Evolutionary conservation across 2,888 invertebrate genomes (phyloP).

Genomic region (Acronicta alni): DNA sequence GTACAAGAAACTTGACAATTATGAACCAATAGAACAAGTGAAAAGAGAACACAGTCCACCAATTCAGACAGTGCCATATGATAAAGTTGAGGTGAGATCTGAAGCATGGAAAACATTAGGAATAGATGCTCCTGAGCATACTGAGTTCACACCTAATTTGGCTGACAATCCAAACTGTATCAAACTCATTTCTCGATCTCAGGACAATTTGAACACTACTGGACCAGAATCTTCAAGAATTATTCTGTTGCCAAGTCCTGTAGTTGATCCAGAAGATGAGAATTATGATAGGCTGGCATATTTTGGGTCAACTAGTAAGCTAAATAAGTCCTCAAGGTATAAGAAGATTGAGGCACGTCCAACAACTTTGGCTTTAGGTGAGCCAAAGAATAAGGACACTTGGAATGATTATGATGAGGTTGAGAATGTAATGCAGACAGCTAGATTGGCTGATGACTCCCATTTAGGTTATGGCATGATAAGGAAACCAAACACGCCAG

Average conservation of each 20-base stretch:
- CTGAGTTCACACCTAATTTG: slow-evolving; percentile 89
- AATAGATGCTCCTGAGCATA: slow-evolving; percentile 92
- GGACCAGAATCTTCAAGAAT: slow-evolving; percentile 88
- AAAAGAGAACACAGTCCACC: slow-evolving; percentile 83
- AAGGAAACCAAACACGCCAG: slow-evolving; percentile 90
- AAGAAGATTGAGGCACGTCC: slow-evolving; percentile 92
- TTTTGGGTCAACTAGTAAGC: slow-evolving; percentile 93
- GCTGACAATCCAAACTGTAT: slow-evolving; percentile 84
- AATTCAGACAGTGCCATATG: slow-evolving; percentile 89
- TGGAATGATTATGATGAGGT: slow-evolving; percentile 95
- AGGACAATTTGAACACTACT: slow-evolving; percentile 82
- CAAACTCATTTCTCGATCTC: slow-evolving; percentile 86
- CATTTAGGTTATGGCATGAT: slow-evolving; percentile 94
- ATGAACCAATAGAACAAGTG: slow-evolving; percentile 85
- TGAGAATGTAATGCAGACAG: slow-evolving; percentile 91
- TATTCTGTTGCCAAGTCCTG: slow-evolving; percentile 86
- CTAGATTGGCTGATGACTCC: slow-evolving; percentile 94
- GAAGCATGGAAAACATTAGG: slow-evolving; percentile 96
- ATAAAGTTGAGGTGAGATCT: slow-evolving; percentile 93
- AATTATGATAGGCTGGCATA: slow-evolving; percentile 95
- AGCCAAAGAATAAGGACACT: slow-evolving; percentile 83
- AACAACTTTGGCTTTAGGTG: slow-evolving; percentile 83
- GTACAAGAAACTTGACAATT: slow-evolving; percentile 87
- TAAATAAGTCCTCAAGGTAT: slow-evolving; percentile 90
- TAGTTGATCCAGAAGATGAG: slow-evolving; percentile 86